Conservation (phyloP, 2,113 vertebrate genomes). For the Siniperca knerii region DNA sequence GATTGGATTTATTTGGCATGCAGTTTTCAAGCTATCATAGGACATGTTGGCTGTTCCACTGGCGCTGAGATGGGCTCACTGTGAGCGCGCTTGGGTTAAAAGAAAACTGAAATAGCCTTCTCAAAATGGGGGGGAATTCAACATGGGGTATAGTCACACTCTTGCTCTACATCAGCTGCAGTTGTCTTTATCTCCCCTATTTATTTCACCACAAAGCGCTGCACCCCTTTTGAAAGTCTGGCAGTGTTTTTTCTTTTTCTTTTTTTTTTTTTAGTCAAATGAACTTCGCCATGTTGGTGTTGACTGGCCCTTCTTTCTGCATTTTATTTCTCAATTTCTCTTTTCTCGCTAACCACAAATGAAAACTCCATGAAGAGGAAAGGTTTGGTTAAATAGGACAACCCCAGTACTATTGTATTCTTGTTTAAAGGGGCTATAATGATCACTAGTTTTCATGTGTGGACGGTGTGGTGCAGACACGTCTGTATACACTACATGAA, state of each 20-base stretch:
- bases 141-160: slow-evolving; percentile 72
- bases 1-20: slow-evolving; percentile 36
- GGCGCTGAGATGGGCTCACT: slow-evolving; percentile 28
- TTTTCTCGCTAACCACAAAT: not conserved
- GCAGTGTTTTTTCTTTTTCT: slow-evolving; percentile 40
- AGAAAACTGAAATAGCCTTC: slow-evolving; percentile 50
- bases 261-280: slow-evolving; percentile 47
- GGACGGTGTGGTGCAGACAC: not conserved
- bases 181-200: slow-evolving; percentile 86
- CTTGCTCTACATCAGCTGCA: slow-evolving; percentile 79
- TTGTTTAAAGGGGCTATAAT: not conserved
- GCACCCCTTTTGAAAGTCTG: slow-evolving; percentile 84
- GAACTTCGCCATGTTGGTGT: slow-evolving; percentile 86
- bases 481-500: not conserved
- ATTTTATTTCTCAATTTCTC: slow-evolving; percentile 30
- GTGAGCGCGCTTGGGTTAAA: slow-evolving; percentile 46
- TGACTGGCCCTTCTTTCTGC: slow-evolving; percentile 82
- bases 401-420: not conserved
- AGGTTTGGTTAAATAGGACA: slow-evolving; percentile 5
- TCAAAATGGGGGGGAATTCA: slow-evolving; percentile 46
- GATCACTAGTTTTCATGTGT: slow-evolving; percentile 9
- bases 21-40: slow-evolving; percentile 35
- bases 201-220: slow-evolving; percentile 85
- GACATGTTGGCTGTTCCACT: slow-evolving; percentile 31
- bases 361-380: slow-evolving; percentile 23